These are phyloP conservation scores for Drosophila kambysellisi DNA, from an alignment of 2,888 invertebrate species.

Conservation along the genomic window DNA sequence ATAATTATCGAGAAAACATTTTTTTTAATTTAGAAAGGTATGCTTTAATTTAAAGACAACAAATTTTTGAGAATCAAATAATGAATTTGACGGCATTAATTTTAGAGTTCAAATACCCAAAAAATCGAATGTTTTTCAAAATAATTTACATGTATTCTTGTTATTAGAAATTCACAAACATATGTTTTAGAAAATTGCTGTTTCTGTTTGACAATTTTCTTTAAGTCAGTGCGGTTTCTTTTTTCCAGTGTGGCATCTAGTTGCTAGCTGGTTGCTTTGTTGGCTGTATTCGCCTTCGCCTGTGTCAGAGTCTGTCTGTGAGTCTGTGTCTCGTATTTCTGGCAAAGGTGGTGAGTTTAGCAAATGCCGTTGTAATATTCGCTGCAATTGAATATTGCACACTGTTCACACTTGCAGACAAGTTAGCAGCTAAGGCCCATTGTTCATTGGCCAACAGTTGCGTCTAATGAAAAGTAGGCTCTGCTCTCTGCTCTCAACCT, in stretches of 20 bases:
- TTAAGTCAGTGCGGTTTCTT: neutral
- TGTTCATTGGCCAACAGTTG: conserved; percentile 69
- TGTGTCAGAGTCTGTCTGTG: conserved; percentile 16
- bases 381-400: conserved; percentile 59
- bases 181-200: neutral
- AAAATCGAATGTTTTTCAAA: neutral
- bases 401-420: conserved; percentile 29
- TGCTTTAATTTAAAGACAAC: too few relatives aligned
- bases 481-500: conserved; percentile 11
- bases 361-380: conserved; percentile 73
- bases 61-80: too few relatives aligned
- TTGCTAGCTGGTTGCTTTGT: conserved; percentile 24
- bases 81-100: too few relatives aligned
- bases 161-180: neutral
- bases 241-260: neutral
- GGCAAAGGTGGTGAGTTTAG: conserved; percentile 68
- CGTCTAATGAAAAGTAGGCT: conserved; percentile 53
- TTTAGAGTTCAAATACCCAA: neutral
- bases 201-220: neutral
- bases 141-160: neutral
- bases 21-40: too few relatives aligned
- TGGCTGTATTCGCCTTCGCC: conserved; percentile 44
- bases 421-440: conserved; percentile 48
- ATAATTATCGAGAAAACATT: too few relatives aligned
- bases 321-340: conserved; percentile 50